Percentiles rank a stretch among this genome's conserved stretches.
phyloP scores from a whole-genome alignment of 2,797 vertebrate genomes.

The Holocentrus rufus region DNA sequence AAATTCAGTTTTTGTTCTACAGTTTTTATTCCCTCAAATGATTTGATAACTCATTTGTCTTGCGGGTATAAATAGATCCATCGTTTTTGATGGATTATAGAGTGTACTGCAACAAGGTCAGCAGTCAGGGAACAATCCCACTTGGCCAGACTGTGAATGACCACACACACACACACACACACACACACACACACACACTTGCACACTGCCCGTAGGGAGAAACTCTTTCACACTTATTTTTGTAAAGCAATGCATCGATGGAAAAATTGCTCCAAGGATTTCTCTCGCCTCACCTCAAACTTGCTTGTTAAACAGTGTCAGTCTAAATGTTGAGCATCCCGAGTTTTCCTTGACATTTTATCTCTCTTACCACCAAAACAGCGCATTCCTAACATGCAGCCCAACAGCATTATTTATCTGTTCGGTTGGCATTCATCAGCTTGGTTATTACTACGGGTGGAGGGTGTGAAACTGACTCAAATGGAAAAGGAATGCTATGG shows the following conservation, averaged over 20 bases:
- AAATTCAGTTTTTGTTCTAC: too few species aligned
- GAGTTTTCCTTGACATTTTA: constrained; percentile 41
- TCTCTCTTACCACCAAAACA: constrained; percentile 15
- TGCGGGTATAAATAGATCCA: constrained; percentile 8
- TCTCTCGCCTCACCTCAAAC: constrained; percentile 15
- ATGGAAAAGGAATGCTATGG: not conserved
- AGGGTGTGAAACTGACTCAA: constrained; percentile 33
- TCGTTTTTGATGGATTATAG: constrained; percentile 10
- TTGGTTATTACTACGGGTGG: constrained; percentile 22
- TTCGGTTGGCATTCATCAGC: constrained; percentile 10
- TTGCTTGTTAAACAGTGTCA: constrained; percentile 40
- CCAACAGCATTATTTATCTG: constrained; percentile 30
- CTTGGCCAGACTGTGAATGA: not conserved
- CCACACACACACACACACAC: constrained; percentile 1
- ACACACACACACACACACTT: constrained; percentile 4
- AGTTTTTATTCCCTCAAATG: too few species aligned
- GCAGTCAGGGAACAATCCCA: not conserved
- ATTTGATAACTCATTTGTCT: not conserved
- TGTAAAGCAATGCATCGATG: constrained; percentile 12
- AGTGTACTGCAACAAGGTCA: constrained; percentile 11
- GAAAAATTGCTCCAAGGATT: constrained; percentile 21
- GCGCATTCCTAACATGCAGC: constrained; percentile 45
- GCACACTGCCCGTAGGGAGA: not conserved
- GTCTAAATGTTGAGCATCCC: constrained; percentile 14
- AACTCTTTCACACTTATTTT: constrained; percentile 22